Percentiles rank a stretch among this genome's conserved stretches.
These are phyloP conservation scores for Metacarcinus magister DNA, from an alignment of 2,888 invertebrate species.

Conservation along the genomic window DNA sequence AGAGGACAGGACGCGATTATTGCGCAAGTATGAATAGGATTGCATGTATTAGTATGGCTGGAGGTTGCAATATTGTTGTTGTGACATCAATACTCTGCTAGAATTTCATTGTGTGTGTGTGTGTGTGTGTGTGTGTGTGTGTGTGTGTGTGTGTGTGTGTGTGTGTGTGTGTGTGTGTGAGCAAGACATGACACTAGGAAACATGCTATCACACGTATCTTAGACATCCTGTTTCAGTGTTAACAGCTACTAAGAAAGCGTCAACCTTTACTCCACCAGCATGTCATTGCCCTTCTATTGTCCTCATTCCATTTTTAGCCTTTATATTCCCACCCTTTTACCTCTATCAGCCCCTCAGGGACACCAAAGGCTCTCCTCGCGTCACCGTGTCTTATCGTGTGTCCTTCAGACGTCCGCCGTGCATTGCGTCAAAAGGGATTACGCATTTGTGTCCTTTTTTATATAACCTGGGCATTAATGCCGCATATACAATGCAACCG, in stretches of 20 bases:
- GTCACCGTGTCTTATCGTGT: not conserved
- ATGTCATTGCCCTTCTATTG: not conserved
- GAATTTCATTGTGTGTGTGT: not conserved
- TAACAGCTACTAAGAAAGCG: not conserved
- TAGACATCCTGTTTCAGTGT: not conserved
- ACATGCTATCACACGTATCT: not conserved
- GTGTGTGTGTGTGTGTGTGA: conserved; percentile 27
- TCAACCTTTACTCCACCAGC: not conserved
- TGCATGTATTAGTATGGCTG: not conserved
- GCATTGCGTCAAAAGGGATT: not conserved
- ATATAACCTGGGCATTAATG: not conserved
- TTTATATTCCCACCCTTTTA: not conserved
- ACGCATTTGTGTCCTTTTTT: not conserved
- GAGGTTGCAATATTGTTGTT: not conserved
- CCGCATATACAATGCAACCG: not conserved
- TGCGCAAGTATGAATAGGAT: not conserved
- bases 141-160: not conserved
- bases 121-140: conserved; percentile 38
- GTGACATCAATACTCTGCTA: not conserved
- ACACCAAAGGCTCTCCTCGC: not conserved
- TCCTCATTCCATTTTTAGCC: not conserved
- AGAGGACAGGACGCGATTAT: not conserved
- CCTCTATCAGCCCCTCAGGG: not conserved
- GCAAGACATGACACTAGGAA: not conserved
- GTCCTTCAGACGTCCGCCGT: not conserved